These are phyloP conservation scores for Andrena marginata DNA, from an alignment of 2,888 invertebrate genomes.

Conservation along the genomic window DNA sequence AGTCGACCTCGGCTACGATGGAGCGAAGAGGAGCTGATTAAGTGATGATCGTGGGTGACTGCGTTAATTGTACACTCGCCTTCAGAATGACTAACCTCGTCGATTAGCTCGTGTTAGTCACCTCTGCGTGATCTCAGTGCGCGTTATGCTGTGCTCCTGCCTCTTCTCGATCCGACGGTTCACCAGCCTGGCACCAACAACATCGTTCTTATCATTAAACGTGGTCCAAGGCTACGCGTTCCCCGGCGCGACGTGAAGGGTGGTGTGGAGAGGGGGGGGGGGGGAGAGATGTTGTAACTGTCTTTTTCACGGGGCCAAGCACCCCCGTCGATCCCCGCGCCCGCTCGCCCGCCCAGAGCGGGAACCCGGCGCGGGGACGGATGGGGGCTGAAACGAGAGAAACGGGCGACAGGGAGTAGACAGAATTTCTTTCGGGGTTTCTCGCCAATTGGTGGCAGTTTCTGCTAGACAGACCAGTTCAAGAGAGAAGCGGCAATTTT, in stretches of 20 bases:
- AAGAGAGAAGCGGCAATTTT: background rate
- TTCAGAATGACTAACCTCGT: slow-evolving; percentile 69
- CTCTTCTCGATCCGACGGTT: slow-evolving; percentile 89
- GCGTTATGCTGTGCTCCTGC: slow-evolving; percentile 89
- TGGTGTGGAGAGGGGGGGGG: too few relatives aligned
- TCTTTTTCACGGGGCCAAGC: slow-evolving; percentile 42
- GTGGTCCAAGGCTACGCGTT: slow-evolving; percentile 4
- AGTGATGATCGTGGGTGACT: slow-evolving; percentile 19
- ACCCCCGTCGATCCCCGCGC: background rate
- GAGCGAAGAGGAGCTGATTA: background rate
- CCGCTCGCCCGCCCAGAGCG: background rate
- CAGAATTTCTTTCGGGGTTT: background rate
- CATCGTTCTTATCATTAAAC: slow-evolving; percentile 37
- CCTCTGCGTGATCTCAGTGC: slow-evolving; percentile 90
- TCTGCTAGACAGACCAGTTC: background rate
- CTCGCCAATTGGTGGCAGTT: background rate
- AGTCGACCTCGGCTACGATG: background rate
- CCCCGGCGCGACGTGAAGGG: background rate
- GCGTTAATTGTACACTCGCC: slow-evolving; percentile 41
- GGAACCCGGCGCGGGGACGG: background rate
- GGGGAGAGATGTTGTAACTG: slow-evolving; percentile 54
- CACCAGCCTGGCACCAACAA: slow-evolving; percentile 87
- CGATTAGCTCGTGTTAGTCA: slow-evolving; percentile 81
- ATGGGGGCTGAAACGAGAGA: background rate
- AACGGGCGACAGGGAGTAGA: slow-evolving; percentile 1